These are phyloP conservation scores for Opisthograptis luteolata DNA, from an alignment of 2,888 invertebrate genomes.

Conservation along the genomic window DNA sequence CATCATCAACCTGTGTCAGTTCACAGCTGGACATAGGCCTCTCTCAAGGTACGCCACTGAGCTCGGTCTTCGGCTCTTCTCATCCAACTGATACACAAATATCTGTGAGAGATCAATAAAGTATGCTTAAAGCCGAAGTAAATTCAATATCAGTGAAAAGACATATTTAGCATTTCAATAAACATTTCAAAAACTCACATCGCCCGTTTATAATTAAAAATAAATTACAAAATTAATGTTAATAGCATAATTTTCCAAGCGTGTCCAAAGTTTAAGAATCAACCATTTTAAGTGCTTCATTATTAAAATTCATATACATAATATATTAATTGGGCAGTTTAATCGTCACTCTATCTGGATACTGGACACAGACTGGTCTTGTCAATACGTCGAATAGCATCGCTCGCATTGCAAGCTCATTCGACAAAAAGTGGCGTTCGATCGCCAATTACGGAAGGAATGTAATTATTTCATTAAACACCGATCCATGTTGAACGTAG, in stretches of 20 bases:
- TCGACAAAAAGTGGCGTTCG: conserved; percentile 32
- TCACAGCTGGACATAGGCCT: too few relatives aligned
- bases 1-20: too few relatives aligned
- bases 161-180: too few relatives aligned
- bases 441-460: conserved; percentile 16
- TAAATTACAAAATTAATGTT: neutral
- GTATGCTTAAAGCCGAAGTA: too few relatives aligned
- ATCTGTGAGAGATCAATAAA: too few relatives aligned
- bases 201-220: neutral
- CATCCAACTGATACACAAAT: too few relatives aligned
- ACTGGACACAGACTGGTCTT: too few relatives aligned
- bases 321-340: conserved; percentile 7
- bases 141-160: too few relatives aligned
- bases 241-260: conserved; percentile 7
- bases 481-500: conserved; percentile 1
- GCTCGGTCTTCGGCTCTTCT: too few relatives aligned
- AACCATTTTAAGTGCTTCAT: neutral
- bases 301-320: conserved; percentile 6
- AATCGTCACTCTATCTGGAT: neutral
- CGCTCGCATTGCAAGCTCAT: conserved; percentile 11
- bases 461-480: conserved; percentile 19
- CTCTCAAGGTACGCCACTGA: too few relatives aligned
- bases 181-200: too few relatives aligned
- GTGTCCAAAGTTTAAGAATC: neutral
- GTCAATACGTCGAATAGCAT: neutral